Base-by-base conservation (phyloP, 2,888 invertebrate species). In the Sarcophaga subvicina region DNA sequence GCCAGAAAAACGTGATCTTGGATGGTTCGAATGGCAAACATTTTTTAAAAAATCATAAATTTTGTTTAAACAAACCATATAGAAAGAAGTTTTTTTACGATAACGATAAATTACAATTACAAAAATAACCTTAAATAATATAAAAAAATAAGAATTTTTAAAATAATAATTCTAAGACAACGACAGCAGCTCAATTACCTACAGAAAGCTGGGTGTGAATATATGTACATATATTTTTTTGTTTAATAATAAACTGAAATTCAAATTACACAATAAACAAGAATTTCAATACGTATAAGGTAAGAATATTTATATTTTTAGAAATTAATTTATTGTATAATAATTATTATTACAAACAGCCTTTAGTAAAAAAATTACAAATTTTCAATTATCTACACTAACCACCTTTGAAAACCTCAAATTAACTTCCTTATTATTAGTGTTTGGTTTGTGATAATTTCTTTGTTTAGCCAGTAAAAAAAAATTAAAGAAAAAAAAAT, bases 171-270 rank as follows among this genome's bases (percentile, higher is more conserved):
- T 47, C 69, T 49, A 37, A 69, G 4, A 71, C 27, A 62, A 25
- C 20, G 49, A 60, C 59, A 22, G 11, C n/a, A 76, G 12, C 54
- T 73, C 67, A 73, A 45, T 73, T 78, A 67, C 59, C 59, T n/a
- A 14, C 49, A 64, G 20, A 66, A 22, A 83, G 66, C 83, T 60
- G 80, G 75, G 73, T 80, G 76, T 71, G 84, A 75, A 80, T 27
- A 22, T 22, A 22, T 22, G 22, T 22, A 22, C 22, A 22, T 22
- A 72, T 12, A 37, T 37, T 8, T 37, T 17, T 72, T 49, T 76
- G 63, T 80, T 60, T 37, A 72, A 47, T 14, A 14, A 54, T 2
- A 14, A 12, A 14, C 27, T 69, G 67, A 59, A 37, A 37, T 73
- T 69, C 22, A 66, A 85, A 62, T 71, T 76, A 20, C 62, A 66